These are phyloP conservation scores for Axis porcinus DNA, from an alignment of 2,113 vertebrate species.

Conservation along the genomic window DNA sequence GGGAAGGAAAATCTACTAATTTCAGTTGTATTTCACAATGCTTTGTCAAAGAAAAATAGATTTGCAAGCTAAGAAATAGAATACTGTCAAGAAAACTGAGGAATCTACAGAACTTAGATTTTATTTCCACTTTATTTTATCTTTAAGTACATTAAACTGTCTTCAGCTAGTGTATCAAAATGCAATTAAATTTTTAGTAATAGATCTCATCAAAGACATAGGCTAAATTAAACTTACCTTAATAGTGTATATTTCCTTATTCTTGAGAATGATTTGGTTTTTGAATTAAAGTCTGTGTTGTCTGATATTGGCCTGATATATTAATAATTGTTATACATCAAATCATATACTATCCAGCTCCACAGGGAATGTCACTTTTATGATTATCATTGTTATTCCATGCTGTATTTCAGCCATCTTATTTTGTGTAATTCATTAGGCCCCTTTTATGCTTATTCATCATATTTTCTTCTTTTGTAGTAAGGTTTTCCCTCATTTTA, in stretches of 20 bases:
- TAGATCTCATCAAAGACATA: neutral
- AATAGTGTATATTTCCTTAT: neutral
- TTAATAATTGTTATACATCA: neutral
- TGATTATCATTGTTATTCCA: neutral
- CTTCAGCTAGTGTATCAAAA: neutral
- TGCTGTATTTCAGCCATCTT: neutral
- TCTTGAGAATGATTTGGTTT: neutral
- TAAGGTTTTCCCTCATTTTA: neutral
- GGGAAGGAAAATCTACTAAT: neutral
- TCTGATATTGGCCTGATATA: neutral
- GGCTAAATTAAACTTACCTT: neutral
- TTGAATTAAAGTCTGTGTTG: neutral
- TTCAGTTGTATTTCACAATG: neutral
- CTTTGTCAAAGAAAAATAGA: neutral
- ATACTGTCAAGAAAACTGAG: neutral
- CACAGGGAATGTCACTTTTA: neutral
- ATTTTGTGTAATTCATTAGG: neutral
- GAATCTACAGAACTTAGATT: neutral
- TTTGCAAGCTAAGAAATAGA: neutral
- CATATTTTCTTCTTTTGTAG: neutral
- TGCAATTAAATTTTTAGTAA: neutral
- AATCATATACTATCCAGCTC: neutral
- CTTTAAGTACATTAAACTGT: neutral
- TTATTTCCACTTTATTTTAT: neutral
- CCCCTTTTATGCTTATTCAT: neutral